A percentile compares a stretch with the other conserved stretches of the same genome.
Conservation (phyloP, 2,113 vertebrate species). For the Chunga burmeisteri region DNA sequence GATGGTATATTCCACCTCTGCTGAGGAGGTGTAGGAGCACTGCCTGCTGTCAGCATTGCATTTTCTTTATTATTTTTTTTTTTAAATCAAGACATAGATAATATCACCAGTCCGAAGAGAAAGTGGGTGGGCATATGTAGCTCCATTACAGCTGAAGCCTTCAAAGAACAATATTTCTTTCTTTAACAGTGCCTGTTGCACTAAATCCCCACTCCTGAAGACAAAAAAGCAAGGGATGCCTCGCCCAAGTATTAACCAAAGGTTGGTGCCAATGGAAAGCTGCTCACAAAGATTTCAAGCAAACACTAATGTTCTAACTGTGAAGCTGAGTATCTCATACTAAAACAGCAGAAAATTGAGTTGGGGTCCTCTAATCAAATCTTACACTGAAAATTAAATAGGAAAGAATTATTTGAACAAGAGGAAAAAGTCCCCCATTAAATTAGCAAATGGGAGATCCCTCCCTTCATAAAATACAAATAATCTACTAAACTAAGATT, state of each 20-base stretch:
- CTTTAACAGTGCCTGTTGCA: not conserved
- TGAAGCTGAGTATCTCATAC: not conserved
- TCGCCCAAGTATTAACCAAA: not conserved
- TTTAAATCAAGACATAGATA: not conserved
- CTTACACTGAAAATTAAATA: not conserved
- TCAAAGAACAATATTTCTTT: not conserved
- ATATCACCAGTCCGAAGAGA: not conserved
- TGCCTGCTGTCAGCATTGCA: conserved; percentile 43
- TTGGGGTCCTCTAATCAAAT: not conserved
- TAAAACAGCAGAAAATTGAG: not conserved
- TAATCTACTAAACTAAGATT: not conserved
- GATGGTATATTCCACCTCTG: conserved; percentile 64
- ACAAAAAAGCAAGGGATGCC: not conserved
- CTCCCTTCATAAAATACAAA: not conserved
- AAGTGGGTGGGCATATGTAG: not conserved
- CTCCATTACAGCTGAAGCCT: not conserved
- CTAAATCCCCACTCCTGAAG: not conserved
- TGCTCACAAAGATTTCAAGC: not conserved
- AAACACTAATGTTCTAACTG: not conserved
- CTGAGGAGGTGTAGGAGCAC: conserved; percentile 61
- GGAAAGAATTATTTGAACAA: not conserved
- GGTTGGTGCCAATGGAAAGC: not conserved
- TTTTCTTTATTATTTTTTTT: not conserved
- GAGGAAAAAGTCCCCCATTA: not conserved
- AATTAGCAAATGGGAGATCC: not conserved